Percentiles rank a stretch among this genome's conserved stretches.
Conservation (phyloP, 2,113 vertebrate species). For the Delphinus delphis region DNA sequence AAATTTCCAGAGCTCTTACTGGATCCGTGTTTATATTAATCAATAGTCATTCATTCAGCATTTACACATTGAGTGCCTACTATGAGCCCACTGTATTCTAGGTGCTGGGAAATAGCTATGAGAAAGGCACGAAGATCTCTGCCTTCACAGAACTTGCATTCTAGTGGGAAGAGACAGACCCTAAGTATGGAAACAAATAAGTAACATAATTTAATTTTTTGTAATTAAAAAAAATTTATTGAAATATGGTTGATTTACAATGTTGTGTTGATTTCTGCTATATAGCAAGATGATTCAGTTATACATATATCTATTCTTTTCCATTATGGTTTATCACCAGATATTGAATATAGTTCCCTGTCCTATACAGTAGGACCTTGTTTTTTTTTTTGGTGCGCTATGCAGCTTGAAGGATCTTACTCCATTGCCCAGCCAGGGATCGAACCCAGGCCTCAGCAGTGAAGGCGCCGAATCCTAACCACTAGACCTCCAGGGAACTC, state of each 20-base stretch:
- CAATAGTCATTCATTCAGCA: background rate
- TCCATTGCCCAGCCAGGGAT: background rate
- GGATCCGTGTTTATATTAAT: background rate
- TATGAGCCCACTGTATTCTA: background rate
- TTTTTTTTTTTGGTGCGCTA: background rate
- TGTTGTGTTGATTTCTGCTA: background rate
- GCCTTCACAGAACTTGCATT: background rate
- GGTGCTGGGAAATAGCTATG: background rate
- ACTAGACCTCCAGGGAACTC: background rate
- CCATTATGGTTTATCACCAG: background rate
- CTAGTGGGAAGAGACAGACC: background rate
- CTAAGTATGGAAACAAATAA: background rate
- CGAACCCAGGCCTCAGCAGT: background rate
- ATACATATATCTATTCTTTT: background rate
- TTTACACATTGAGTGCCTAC: background rate
- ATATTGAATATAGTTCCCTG: background rate
- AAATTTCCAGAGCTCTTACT: background rate
- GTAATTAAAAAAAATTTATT: background rate
- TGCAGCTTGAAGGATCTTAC: background rate
- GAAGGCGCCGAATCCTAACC: rapidly evolving
- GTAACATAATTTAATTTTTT: background rate
- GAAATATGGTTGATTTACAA: background rate
- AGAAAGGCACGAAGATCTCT: background rate
- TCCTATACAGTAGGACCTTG: background rate
- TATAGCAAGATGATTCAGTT: background rate